phyloP scores from a whole-genome alignment of 1,140 invertebrate species.

The Drosophila watanabei region DNA sequence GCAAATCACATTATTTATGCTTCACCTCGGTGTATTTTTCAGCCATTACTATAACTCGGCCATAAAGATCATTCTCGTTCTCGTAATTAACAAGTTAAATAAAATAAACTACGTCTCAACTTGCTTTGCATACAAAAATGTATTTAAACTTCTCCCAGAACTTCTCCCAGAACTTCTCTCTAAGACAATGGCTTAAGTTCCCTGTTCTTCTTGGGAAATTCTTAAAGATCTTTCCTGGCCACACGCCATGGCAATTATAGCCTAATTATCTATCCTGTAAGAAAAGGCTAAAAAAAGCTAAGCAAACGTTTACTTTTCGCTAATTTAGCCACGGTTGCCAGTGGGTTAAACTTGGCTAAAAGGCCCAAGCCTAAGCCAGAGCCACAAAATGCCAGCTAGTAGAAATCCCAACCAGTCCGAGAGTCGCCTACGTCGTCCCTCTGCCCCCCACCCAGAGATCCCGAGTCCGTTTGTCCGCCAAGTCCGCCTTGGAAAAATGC shows the following conservation, averaged over 20 bases:
- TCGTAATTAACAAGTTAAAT: background rate
- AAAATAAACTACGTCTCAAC: background rate
- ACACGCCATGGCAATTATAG: conserved; percentile 12
- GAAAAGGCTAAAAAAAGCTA: background rate
- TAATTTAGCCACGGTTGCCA: conserved; percentile 40
- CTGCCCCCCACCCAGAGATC: background rate
- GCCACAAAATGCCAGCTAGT: conserved; percentile 71
- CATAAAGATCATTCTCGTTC: background rate
- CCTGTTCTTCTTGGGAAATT: background rate
- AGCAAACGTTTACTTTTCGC: conserved; percentile 41
- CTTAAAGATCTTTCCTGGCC: background rate
- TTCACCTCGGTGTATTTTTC: background rate
- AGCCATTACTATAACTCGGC: background rate
- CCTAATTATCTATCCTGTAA: conserved; percentile 11
- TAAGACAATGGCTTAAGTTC: background rate
- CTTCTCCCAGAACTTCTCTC: background rate
- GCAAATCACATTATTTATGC: conserved; percentile 21
- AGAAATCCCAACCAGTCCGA: conserved; percentile 67
- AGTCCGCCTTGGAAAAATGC: conserved; percentile 59
- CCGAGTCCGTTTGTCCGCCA: conserved; percentile 10
- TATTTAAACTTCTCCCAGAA: background rate
- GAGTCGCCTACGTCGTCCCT: conserved; percentile 38
- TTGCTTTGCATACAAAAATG: background rate
- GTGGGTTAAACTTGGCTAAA: conserved; percentile 35
- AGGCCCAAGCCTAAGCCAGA: conserved; percentile 58